Base-by-base conservation (phyloP, 2,797 vertebrate genomes). In the Orestias chungarensis region DNA sequence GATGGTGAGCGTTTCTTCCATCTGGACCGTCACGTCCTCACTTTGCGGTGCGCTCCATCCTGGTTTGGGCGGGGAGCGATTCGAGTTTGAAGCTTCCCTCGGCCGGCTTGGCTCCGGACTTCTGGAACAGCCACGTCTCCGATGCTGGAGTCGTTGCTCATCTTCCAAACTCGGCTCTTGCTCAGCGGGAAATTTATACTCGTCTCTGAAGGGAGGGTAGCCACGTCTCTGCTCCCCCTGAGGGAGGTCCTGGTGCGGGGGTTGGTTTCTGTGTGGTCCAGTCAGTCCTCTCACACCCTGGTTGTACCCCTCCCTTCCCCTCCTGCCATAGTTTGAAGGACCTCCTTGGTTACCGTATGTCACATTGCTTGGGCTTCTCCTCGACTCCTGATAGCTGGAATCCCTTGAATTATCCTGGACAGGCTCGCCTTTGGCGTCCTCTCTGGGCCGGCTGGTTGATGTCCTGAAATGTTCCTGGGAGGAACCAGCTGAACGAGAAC, bases 1-100 rank as follows among this genome's bases (percentile, higher is more conserved):
- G 93, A 98, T 94, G 76, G 93, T 96, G 66, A 99, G 92, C 1
- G 89, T 94, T 86, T 97, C 96, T 75, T 93, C 86, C 1, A 86
- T 55, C 12, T 65, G 72, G 0, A 78, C 72, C 0, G 59, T 54
- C 76, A 67, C 10, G 47, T 77, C 69, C 0, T 73, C 70, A 9
- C 25, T 6, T 23, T 87, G 87, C 72, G 68, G 82, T 1, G 55
- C 20, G 3, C 29, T 88, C 89, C 86, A 89, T 3, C 29, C 70
- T 0, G 4, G 75, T 17, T 67, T 49, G 65, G 81, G 78, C 27
- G 75, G 83, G 15, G 73, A 80, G 74, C 78, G 79, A n/a, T 52
- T 85, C 81, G 81, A 84, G 54, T 86, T 76, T 64, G 76, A 9
- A 43, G 84, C 68, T 0, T 38, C 44, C 46, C 68, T 76, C 0